These are phyloP conservation scores for Drosophila setifemur DNA, from an alignment of 1,140 invertebrate genomes.

Conservation along the genomic window DNA sequence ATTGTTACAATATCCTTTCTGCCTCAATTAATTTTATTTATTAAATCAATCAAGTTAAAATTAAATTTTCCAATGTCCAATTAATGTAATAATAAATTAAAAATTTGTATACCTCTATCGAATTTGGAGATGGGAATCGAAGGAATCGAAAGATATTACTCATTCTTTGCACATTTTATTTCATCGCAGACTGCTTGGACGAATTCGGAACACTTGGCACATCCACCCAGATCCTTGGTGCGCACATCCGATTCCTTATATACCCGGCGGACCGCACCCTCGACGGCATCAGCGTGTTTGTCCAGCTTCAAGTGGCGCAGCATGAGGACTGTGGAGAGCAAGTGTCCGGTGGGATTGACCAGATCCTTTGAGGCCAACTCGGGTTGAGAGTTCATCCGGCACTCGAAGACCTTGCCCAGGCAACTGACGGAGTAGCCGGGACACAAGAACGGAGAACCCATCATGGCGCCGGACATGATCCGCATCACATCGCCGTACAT, in stretches of 20 bases:
- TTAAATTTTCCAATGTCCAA: too few species aligned
- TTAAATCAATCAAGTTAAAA: too few species aligned
- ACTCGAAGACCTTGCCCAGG: slow-evolving; percentile 31
- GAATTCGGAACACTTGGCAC: slow-evolving; percentile 50
- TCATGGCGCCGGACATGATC: slow-evolving; percentile 41
- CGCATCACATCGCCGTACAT: slow-evolving; percentile 66
- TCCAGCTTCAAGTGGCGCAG: slow-evolving; percentile 18
- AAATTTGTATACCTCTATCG: too few species aligned
- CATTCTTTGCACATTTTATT: too few species aligned
- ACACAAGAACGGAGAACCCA: slow-evolving; percentile 37
- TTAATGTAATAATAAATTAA: too few species aligned
- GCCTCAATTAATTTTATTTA: too few species aligned
- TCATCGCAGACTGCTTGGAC: slow-evolving; percentile 42
- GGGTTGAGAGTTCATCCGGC: background rate
- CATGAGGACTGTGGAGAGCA: slow-evolving; percentile 45
- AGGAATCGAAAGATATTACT: too few species aligned
- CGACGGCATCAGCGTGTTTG: slow-evolving; percentile 13
- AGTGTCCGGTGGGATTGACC: slow-evolving; percentile 56
- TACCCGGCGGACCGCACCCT: slow-evolving; percentile 24
- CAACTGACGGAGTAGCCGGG: slow-evolving; percentile 43
- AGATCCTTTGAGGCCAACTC: slow-evolving; percentile 27
- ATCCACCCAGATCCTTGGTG: slow-evolving; percentile 49
- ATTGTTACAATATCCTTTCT: too few species aligned
- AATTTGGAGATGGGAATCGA: too few species aligned
- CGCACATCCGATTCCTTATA: slow-evolving; percentile 51